Conservation (phyloP, 1,140 invertebrate genomes). For the Panagrolaimus sp. region DNA sequence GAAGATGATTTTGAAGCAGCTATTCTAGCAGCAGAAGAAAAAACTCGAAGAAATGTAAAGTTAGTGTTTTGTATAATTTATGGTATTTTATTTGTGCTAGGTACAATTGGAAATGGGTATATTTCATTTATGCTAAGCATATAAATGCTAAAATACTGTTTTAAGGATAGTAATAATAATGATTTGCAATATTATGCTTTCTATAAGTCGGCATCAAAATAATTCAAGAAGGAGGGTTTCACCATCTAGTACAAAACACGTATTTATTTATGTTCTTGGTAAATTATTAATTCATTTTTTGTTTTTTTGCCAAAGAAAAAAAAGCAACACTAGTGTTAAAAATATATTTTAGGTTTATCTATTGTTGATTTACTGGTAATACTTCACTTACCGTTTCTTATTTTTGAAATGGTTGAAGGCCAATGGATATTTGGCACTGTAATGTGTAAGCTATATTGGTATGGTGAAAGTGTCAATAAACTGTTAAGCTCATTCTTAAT, state of each 20-base stretch:
- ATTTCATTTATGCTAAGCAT: background rate
- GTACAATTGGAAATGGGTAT: slow-evolving; percentile 40
- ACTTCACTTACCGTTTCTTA: slow-evolving; percentile 32
- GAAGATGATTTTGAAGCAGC: no score
- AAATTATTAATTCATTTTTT: background rate
- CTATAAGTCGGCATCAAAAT: slow-evolving; percentile 22
- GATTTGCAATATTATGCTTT: slow-evolving; percentile 32
- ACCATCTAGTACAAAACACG: slow-evolving; percentile 29
- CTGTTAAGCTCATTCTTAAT: slow-evolving; percentile 36
- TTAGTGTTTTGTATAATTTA: slow-evolving; percentile 35
- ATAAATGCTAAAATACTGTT: background rate
- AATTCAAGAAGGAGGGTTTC: slow-evolving; percentile 15
- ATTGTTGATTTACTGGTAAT: slow-evolving; percentile 16
- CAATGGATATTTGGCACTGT: slow-evolving; percentile 44
- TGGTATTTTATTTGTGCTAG: slow-evolving; percentile 32
- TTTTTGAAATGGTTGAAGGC: slow-evolving; percentile 45
- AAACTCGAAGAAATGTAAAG: slow-evolving; percentile 30
- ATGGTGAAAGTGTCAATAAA: slow-evolving; percentile 46
- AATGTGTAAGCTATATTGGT: slow-evolving; percentile 49
- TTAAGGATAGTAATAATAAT: slow-evolving; percentile 39
- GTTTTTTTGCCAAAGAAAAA: background rate
- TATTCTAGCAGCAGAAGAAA: slow-evolving; percentile 20
- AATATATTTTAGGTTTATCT: background rate
- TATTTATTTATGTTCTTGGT: slow-evolving; percentile 42
- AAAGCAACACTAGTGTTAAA: background rate